Percentiles rank a stretch among this genome's conserved stretches.
phyloP scores from a whole-genome alignment of 2,113 vertebrate species.

The Scophthalmus maximus region DNA sequence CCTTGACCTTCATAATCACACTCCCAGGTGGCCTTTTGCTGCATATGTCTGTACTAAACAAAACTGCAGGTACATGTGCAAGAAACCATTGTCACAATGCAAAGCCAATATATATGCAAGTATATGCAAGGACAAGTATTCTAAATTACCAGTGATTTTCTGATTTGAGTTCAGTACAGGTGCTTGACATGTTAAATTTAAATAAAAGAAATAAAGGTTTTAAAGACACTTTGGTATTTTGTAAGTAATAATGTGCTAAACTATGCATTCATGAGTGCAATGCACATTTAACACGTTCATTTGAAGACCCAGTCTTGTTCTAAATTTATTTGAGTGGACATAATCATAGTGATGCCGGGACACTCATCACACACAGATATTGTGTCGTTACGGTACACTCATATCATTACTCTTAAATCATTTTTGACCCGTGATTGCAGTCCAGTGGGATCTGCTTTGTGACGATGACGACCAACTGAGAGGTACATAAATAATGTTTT shows the following conservation, averaged over 20 bases:
- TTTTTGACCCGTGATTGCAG: slow-evolving; percentile 75
- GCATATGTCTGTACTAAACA: slow-evolving; percentile 57
- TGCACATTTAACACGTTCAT: slow-evolving; percentile 55
- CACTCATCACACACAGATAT: slow-evolving; percentile 70
- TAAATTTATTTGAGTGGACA: slow-evolving; percentile 69
- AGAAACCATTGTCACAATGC: slow-evolving; percentile 74
- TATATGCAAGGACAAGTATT: slow-evolving; percentile 56
- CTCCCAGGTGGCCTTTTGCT: slow-evolving; percentile 54
- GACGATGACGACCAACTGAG: slow-evolving; percentile 65
- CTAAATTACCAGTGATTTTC: slow-evolving; percentile 75
- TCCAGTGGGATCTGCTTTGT: slow-evolving; percentile 67
- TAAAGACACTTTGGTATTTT: slow-evolving; percentile 83
- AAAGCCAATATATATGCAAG: slow-evolving; percentile 68
- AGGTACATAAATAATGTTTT: slow-evolving; percentile 71
- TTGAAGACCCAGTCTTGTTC: slow-evolving; percentile 65
- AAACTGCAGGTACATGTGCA: slow-evolving; percentile 70
- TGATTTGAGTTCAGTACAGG: slow-evolving; percentile 75
- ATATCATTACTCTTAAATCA: slow-evolving; percentile 59
- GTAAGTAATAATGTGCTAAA: slow-evolving; percentile 64
- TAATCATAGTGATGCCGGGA: slow-evolving; percentile 72
- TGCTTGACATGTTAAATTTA: slow-evolving; percentile 71
- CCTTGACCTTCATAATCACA: slow-evolving; percentile 65
- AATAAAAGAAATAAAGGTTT: slow-evolving; percentile 64
- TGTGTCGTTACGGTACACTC: slow-evolving; percentile 47
- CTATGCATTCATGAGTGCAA: slow-evolving; percentile 51